Evolutionary conservation across 1,140 invertebrate species (phyloP).

Genomic region (Rhopalosiphum maidis): DNA sequence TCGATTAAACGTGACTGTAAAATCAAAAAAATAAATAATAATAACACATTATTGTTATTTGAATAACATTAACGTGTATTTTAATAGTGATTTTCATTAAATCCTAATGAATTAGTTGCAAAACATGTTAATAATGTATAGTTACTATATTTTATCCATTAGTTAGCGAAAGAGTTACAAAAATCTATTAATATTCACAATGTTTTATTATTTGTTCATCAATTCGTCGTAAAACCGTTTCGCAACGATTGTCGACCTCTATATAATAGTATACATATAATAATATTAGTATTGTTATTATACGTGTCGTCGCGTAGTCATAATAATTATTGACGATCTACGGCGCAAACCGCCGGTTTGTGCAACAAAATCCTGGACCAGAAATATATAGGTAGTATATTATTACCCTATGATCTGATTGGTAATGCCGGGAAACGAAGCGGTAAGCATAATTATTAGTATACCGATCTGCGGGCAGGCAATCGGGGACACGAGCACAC

Average conservation of each 20-base stretch:
- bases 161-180: background rate
- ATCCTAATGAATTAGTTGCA: background rate
- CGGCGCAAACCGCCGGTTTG: background rate
- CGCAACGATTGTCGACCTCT: background rate
- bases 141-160: background rate
- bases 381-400: background rate
- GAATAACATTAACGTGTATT: background rate
- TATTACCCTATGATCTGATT: background rate
- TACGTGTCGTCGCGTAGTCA: background rate
- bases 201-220: constrained; percentile 25
- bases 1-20: background rate
- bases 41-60: background rate
- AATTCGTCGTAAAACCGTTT: background rate
- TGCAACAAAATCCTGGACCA: background rate
- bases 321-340: background rate
- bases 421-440: background rate
- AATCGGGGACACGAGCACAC: background rate
- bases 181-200: constrained; percentile 29
- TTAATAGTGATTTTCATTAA: background rate
- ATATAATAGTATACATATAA: background rate
- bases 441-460: background rate
- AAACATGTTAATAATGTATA: background rate
- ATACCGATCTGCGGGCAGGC: background rate
- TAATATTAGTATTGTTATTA: background rate
- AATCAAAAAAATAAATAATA: background rate